phyloP scores from a whole-genome alignment of 2,888 invertebrate genomes.

The Muschampia plurimacula region DNA sequence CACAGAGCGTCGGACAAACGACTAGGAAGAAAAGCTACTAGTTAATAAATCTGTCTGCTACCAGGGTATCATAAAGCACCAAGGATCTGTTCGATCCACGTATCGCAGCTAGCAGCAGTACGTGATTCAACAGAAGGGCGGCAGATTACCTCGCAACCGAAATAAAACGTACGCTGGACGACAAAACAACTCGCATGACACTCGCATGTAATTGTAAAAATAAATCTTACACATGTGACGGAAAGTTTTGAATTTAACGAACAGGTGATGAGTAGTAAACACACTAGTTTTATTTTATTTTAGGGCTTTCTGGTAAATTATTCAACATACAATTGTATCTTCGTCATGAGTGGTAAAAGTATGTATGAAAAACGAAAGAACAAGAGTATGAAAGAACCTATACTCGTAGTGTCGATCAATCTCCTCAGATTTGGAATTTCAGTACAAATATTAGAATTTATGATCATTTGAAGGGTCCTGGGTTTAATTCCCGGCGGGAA shows the following conservation, averaged over 20 bases:
- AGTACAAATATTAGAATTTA: too few relatives aligned
- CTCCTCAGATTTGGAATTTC: too few relatives aligned
- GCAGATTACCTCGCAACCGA: slow-evolving; percentile 43
- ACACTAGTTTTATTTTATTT: background rate
- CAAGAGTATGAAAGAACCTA: background rate
- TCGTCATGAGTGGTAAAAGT: too few relatives aligned
- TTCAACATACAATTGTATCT: too few relatives aligned
- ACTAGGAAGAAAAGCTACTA: too few relatives aligned
- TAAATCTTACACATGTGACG: slow-evolving; percentile 40
- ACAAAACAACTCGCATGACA: background rate
- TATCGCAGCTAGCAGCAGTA: slow-evolving; percentile 10
- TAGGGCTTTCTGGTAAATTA: background rate
- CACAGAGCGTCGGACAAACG: background rate
- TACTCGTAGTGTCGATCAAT: too few relatives aligned
- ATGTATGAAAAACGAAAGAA: background rate
- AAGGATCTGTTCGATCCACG: slow-evolving; percentile 6
- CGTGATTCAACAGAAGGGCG: slow-evolving; percentile 45
- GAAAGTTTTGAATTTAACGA: slow-evolving; percentile 8
- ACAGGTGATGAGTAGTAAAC: background rate
- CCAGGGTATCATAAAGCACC: background rate
- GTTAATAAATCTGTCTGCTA: background rate
- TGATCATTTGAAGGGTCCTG: too few relatives aligned
- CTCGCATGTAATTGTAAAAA: slow-evolving; percentile 46
- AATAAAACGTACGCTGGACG: slow-evolving; percentile 13
- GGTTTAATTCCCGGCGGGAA: too few relatives aligned